A percentile compares a stretch with the other conserved stretches of the same genome.
Evolutionary conservation across 2,888 invertebrate genomes (phyloP).

Genomic region (Seira ritae): DNA sequence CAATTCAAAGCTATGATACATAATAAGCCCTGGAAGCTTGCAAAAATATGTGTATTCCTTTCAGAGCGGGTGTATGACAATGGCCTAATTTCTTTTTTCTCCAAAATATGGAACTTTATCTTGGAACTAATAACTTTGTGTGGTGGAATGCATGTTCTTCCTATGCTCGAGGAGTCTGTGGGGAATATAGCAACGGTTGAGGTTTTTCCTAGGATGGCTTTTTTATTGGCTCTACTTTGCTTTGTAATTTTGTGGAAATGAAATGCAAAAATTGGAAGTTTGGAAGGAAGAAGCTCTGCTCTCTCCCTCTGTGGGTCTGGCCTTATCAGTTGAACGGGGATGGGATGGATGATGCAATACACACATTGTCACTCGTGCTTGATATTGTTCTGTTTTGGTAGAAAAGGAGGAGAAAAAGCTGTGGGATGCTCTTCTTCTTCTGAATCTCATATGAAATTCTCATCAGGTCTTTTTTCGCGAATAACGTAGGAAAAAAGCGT

Average conservation of each 20-base stretch:
- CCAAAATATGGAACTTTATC: slow-evolving; percentile 17
- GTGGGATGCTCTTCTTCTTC: too few relatives aligned
- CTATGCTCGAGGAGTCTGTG: not conserved
- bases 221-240: not conserved
- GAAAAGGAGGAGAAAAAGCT: not conserved
- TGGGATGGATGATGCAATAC: slow-evolving; percentile 25
- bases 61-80: not conserved
- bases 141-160: slow-evolving; percentile 14
- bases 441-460: slow-evolving; percentile 17
- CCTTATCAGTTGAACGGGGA: not conserved
- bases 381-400: slow-evolving; percentile 15
- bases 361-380: slow-evolving; percentile 54
- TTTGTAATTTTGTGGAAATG: slow-evolving; percentile 16
- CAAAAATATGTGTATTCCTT: not conserved
- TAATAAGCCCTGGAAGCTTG: not conserved
- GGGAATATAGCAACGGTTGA: not conserved
- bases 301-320: not conserved
- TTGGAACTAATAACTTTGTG: slow-evolving; percentile 2
- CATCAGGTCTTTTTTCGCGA: slow-evolving; percentile 14
- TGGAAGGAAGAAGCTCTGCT: not conserved
- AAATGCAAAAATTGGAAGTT: slow-evolving; percentile 6
- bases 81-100: slow-evolving; percentile 14
- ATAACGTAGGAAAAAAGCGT: not conserved
- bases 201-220: not conserved
- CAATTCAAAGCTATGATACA: not conserved